Conservation (phyloP, 2,888 invertebrate genomes). For the Capitulum mitella region DNA sequence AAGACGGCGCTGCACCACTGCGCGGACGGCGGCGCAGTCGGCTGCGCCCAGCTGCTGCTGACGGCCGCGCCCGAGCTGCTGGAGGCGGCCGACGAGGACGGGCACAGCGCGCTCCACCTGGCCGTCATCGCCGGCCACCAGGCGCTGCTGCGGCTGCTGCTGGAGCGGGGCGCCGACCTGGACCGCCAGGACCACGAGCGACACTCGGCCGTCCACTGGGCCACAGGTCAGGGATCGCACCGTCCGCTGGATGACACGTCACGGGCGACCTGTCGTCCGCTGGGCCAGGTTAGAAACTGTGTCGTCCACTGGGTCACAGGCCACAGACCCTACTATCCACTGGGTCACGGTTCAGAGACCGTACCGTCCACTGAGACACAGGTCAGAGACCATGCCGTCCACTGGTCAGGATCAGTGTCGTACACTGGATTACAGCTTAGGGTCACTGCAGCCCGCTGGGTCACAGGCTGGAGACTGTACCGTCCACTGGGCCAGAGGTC, state of each 20-base stretch:
- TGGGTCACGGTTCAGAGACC: too few relatives aligned
- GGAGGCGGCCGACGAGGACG: conserved; percentile 81
- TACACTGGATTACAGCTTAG: background rate
- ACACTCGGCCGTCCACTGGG: conserved; percentile 96
- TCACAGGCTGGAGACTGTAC: background rate
- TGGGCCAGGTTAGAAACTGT: background rate
- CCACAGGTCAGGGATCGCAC: conserved; percentile 66
- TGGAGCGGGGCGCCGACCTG: conserved; percentile 82
- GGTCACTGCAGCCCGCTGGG: background rate
- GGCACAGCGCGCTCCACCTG: conserved; percentile 88
- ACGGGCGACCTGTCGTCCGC: background rate
- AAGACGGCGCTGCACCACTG: conserved; percentile 92
- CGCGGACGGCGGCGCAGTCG: conserved; percentile 58
- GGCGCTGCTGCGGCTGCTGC: conserved; percentile 49
- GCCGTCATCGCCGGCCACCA: conserved; percentile 79
- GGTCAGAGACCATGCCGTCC: background rate
- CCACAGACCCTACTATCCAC: too few relatives aligned
- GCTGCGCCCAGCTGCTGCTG: conserved; percentile 63
- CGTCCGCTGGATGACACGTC: background rate
- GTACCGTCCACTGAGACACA: background rate
- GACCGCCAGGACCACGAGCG: conserved; percentile 86
- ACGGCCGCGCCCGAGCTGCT: conserved; percentile 70
- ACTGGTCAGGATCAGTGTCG: background rate
- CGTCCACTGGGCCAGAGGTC: background rate
- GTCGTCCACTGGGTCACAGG: background rate